phyloP scores from a whole-genome alignment of 2,797 vertebrate genomes.

The Cossypha heuglini region DNA sequence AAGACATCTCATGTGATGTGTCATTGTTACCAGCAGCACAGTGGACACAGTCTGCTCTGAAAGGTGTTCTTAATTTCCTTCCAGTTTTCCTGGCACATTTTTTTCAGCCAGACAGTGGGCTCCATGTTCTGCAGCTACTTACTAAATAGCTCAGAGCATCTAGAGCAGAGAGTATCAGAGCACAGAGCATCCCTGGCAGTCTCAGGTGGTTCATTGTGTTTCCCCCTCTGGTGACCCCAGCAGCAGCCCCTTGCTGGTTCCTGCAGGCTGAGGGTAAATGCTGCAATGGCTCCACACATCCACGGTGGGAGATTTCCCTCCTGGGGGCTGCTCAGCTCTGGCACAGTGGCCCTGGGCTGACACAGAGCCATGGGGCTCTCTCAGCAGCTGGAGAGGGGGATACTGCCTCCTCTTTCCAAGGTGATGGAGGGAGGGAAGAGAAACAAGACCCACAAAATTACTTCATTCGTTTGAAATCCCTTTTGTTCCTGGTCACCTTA shows the following conservation, averaged over 20 bases:
- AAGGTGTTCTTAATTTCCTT: background rate
- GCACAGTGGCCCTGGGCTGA: too few species aligned
- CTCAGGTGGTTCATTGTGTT: background rate
- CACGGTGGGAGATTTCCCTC: background rate
- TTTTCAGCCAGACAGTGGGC: background rate
- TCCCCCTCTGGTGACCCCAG: background rate
- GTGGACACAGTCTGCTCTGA: background rate
- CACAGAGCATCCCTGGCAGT: background rate
- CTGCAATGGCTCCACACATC: background rate
- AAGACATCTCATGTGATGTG: background rate
- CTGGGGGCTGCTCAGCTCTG: background rate
- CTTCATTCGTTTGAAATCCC: background rate
- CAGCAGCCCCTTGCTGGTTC: background rate
- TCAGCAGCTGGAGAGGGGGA: background rate
- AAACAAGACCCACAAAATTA: background rate
- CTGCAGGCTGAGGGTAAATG: background rate
- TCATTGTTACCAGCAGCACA: background rate
- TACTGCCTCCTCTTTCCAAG: background rate
- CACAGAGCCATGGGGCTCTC: fast-evolving
- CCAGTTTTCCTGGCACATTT: background rate
- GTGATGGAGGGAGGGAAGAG: background rate
- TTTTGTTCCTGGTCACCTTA: background rate
- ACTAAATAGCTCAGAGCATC: background rate
- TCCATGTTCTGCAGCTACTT: background rate
- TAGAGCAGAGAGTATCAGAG: background rate